phyloP scores from a whole-genome alignment of 2,888 invertebrate genomes.

The Agrotis segetum region DNA sequence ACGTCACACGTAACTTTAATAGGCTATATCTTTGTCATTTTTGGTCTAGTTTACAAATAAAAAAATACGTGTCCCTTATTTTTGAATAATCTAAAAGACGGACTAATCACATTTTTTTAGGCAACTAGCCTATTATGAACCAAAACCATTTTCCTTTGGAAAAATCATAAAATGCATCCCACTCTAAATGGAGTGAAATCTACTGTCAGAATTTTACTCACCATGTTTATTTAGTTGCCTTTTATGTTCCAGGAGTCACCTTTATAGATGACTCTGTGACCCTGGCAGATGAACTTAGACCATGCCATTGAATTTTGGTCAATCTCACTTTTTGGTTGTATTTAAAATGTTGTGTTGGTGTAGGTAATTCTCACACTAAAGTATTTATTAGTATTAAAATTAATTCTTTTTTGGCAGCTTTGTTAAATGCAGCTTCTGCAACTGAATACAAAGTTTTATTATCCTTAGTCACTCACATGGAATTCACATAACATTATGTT shows the following conservation, averaged over 20 bases:
- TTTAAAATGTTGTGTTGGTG: neutral
- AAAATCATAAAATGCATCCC: no score
- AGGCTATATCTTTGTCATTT: no score
- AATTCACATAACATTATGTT: slow-evolving; percentile 12
- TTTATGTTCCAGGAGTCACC: no score
- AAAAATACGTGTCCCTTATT: no score
- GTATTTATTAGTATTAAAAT: neutral
- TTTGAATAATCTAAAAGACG: no score
- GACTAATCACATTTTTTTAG: no score
- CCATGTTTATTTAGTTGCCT: no score
- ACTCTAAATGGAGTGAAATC: no score
- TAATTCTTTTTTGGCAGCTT: slow-evolving; percentile 15
- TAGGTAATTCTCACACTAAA: neutral
- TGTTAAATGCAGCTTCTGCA: slow-evolving; percentile 5
- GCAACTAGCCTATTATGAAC: neutral
- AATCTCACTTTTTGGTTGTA: neutral
- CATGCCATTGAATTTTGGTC: neutral
- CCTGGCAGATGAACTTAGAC: neutral
- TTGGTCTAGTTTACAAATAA: no score
- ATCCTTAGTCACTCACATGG: slow-evolving; percentile 17
- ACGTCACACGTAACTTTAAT: no score
- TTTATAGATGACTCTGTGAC: no score
- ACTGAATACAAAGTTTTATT: slow-evolving; percentile 14
- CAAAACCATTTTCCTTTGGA: neutral
- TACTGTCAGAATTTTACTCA: no score